Evolutionary conservation across 2,888 invertebrate genomes (phyloP), one percentile per base, ranked within the genome.

Genomic region (Biston stratarius): DNA sequence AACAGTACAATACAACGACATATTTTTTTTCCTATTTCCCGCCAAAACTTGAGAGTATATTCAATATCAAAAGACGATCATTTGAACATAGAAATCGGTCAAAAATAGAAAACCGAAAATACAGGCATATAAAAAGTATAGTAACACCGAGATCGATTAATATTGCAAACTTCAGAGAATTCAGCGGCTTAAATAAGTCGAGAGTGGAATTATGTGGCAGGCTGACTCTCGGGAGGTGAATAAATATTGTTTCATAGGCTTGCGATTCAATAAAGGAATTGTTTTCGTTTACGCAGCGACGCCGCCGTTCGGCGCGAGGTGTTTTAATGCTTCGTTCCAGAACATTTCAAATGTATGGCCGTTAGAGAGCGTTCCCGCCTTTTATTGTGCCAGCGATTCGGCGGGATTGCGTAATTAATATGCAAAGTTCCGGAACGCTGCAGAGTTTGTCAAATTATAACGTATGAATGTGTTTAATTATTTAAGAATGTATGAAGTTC

Each of bases 61-160:
- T 24, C 24, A 24, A 24, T 24, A 3, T 24, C 24, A 6, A 44
- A n/a, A 12, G 6, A 44, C 5, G n/a, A 44, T 9, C 15, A 6
- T 47, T 44, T n/a, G n/a, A n/a, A 36, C 10, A 38, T 15, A 38
- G 14, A 53, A 38, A 53, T 14, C 14, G 11, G 52, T 10, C 6
- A 38, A 53, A 36, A 34, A 73, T 14, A 6, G 14, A 53, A 36
- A 34, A 72, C 76, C 75, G 77, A 81, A 82, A 80, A 80, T 79
- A 80, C 78, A 77, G 83, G 84, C 83, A 85, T 77, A 82, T 36
- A 6, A 14, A 83, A 87, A 88, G 81, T 86, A 84, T 65, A 71
- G 70, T 61, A 77, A 81, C 79, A 81, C 80, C 48, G 61, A 72
- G 77, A 83, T 84, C 86, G 86, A 88, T 87, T 88, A 84, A 86